Conservation (phyloP, 1,140 invertebrate genomes). For the Lutraria rhynchaena region DNA sequence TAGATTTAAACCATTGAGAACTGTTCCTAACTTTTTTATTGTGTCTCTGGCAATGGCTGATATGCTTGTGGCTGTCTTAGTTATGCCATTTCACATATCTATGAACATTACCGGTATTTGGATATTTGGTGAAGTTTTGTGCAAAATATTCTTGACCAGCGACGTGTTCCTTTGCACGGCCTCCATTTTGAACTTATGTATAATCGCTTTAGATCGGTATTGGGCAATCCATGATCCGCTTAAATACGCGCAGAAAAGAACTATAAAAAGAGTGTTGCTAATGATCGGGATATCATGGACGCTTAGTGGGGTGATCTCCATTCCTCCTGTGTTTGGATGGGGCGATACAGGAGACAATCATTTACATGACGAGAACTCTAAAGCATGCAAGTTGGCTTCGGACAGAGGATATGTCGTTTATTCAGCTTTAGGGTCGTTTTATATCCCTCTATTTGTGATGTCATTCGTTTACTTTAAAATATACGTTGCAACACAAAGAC, state of each 20-base stretch:
- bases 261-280: conserved; percentile 91
- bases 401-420: conserved; percentile 80
- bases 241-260: conserved; percentile 97
- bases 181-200: conserved; percentile 96
- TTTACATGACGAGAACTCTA: conserved; percentile 56
- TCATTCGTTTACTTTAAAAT: conserved; percentile 80
- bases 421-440: conserved; percentile 82
- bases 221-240: conserved; percentile 97
- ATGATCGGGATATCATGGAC: conserved; percentile 96
- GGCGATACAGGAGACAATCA: conserved; percentile 50
- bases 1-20: conserved; percentile 95
- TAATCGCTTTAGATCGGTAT: conserved; percentile 89
- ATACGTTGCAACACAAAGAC: conserved; percentile 66
- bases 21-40: conserved; percentile 98
- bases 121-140: conserved; percentile 94
- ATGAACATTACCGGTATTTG: conserved; percentile 91
- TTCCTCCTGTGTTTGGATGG: conserved; percentile 97
- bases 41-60: conserved; percentile 97
- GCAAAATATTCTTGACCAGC: conserved; percentile 97
- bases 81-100: conserved; percentile 97
- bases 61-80: conserved; percentile 94
- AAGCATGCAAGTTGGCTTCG: conserved; percentile 75
- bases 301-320: conserved; percentile 93
- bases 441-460: conserved; percentile 81
- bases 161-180: conserved; percentile 98